phyloP scores from a whole-genome alignment of 2,113 vertebrate genomes.

The Jaculus jaculus region DNA sequence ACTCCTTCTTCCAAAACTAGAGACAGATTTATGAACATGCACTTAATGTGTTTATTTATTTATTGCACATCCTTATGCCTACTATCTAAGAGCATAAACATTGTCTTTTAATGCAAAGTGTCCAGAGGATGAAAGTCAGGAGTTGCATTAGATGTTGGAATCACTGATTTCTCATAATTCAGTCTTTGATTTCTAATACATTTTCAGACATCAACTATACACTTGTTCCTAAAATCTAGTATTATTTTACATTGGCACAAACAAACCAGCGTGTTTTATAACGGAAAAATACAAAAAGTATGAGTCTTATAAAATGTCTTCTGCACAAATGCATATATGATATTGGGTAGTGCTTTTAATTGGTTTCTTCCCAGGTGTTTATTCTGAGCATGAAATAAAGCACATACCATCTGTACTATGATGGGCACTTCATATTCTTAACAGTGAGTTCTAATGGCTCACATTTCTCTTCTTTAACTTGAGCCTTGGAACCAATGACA shows the following conservation, averaged over 20 bases:
- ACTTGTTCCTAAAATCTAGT: neutral
- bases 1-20: constrained; percentile 2
- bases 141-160: neutral
- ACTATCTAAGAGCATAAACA: neutral
- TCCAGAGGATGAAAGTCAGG: neutral
- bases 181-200: constrained; percentile 44
- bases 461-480: neutral
- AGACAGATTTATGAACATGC: neutral
- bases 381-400: neutral
- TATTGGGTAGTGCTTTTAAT: neutral
- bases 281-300: constrained; percentile 14
- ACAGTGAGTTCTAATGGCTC: neutral
- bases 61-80: neutral
- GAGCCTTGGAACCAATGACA: neutral
- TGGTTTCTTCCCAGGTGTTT: neutral
- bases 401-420: too few relatives aligned
- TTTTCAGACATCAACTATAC: neutral
- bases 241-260: constrained; percentile 1
- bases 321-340: neutral
- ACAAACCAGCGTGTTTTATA: neutral
- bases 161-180: constrained; percentile 9
- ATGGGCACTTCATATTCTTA: neutral
- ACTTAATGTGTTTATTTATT: neutral
- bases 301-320: neutral
- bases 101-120: neutral